A percentile compares a stretch with the other conserved stretches of the same genome.
Conservation (phyloP, 2,113 vertebrate species). For the Donacobius atricapilla region DNA sequence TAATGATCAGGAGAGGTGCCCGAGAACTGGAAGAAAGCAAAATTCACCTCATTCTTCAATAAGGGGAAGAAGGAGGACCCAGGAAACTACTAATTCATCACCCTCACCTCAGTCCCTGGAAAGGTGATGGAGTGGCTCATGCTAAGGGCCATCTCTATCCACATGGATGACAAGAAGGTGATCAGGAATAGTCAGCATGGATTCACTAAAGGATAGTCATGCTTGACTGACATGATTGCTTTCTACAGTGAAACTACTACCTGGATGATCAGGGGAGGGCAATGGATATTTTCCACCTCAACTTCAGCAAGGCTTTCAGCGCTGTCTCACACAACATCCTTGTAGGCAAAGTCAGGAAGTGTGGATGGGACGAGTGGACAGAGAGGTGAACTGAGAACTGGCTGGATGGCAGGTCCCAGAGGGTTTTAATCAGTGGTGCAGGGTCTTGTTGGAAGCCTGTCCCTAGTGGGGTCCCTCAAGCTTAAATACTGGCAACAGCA, state of each 20-base stretch:
- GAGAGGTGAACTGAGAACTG: not conserved
- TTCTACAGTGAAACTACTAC: not conserved
- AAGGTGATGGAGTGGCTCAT: not conserved
- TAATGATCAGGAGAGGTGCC: not conserved
- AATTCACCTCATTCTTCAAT: not conserved
- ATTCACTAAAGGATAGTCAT: not conserved
- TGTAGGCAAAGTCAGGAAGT: not conserved
- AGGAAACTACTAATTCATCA: not conserved
- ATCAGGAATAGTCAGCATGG: not conserved
- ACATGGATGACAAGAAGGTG: too few relatives aligned
- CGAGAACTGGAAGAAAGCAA: not conserved
- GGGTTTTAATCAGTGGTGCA: too few relatives aligned
- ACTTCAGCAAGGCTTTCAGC: not conserved
- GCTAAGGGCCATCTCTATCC: not conserved
- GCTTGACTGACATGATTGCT: not conserved
- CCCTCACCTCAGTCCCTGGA: not conserved
- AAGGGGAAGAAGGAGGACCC: not conserved
- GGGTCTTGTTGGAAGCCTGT: not conserved
- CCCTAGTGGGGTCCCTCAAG: not conserved
- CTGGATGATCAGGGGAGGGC: not conserved
- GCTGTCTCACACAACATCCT: not conserved
- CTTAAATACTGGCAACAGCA: not conserved
- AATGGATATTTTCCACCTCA: too few relatives aligned
- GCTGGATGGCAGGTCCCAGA: not conserved
- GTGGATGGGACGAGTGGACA: not conserved